phyloP scores from a whole-genome alignment of 2,888 invertebrate genomes.

The Pollenia labialis region DNA sequence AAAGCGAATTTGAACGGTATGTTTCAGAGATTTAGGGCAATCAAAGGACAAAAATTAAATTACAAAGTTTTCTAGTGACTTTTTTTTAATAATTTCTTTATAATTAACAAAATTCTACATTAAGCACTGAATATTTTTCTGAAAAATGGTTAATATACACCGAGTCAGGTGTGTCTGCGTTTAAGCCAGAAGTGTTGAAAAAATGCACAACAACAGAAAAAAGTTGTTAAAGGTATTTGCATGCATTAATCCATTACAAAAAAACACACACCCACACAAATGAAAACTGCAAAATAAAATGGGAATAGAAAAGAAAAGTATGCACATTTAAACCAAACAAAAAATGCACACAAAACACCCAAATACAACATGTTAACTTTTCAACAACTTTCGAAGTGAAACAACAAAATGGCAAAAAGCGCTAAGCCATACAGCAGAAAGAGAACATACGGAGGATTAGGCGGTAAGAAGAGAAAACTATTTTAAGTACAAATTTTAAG shows the following conservation, averaged over 20 bases:
- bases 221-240: constrained; percentile 47
- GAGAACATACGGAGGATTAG: background rate
- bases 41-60: too few species aligned
- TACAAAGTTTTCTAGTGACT: too few species aligned
- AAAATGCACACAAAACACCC: constrained; percentile 4
- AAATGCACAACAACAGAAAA: constrained; percentile 23
- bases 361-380: constrained; percentile 51
- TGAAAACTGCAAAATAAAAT: background rate
- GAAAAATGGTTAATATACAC: background rate
- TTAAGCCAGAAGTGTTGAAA: constrained; percentile 46
- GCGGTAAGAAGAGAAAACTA: background rate
- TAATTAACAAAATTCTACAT: background rate
- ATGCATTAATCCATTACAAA: constrained; percentile 43
- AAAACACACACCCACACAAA: background rate
- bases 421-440: constrained; percentile 41
- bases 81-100: background rate
- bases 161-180: constrained; percentile 22
- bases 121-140: background rate
- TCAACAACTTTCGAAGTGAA: constrained; percentile 61
- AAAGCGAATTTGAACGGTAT: background rate
- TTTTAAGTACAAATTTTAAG: constrained; percentile 13
- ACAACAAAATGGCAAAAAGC: constrained; percentile 55
- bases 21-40: too few species aligned
- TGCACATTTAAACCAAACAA: constrained; percentile 26
- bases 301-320: background rate